Base-by-base conservation (phyloP, 2,888 invertebrate genomes). In the Ichneumoninae sp. region DNA sequence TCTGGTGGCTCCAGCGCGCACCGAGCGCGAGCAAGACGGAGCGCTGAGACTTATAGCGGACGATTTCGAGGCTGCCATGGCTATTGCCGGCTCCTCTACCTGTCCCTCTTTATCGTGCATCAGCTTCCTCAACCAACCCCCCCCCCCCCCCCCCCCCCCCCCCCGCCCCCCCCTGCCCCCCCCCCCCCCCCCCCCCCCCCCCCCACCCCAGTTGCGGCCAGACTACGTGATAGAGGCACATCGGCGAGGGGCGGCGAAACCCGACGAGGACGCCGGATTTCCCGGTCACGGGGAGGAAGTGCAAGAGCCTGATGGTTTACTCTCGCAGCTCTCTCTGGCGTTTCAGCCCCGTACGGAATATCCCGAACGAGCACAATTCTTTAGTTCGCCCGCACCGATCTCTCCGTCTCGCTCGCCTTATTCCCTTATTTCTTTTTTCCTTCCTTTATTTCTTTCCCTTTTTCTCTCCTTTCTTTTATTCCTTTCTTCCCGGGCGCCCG, bases 41-140 rank as follows among this genome's bases (percentile, higher is more conserved):
- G 52, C n/a, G 36, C 44, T 54, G 60, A 77, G 73, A 81, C 73
- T 81, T 81, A 73, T 69, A 77, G 80, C 73, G 76, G 69, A 63
- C 73, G 73, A 73, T 73, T 84, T 84, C 69, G 52, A 73, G 73
- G 81, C 87, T 88, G 89, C 85, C 85, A 85, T 83, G 86, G 86
- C 75, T 66, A 63, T 83, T 86, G 86, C 82, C 81, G 83, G 83
- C 54, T 83, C 81, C 87, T 83, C 60, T 6, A 63, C 87, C 86
- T 87, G 85, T 86, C 69, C 69, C 81, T 65, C 80, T 86, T 66
- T 65, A 73, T 63, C 65, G 71, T 63, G 75, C 54, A 76, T 60
- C 70, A 66, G 47, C 7, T 50, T 33, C 50, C 47, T 66, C 33
- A 52, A 5, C 36, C 26, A 77, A 44, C 7, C 33, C 50, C 47